phyloP scores from a whole-genome alignment of 2,797 vertebrate genomes.

The Urosaurus nigricauda region DNA sequence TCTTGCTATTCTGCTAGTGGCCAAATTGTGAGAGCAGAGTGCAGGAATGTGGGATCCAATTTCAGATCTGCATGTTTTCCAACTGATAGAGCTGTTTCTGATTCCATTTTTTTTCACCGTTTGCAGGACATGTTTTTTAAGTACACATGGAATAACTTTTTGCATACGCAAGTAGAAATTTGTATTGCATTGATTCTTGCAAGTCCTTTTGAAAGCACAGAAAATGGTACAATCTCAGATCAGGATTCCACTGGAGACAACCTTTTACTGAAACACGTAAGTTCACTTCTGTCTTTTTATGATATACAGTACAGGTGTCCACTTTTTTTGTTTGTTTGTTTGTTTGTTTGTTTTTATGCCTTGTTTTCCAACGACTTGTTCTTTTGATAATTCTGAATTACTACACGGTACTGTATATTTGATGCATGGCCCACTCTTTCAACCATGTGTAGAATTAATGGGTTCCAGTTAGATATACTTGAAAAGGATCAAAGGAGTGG shows the following conservation, averaged over 20 bases:
- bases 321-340: no score
- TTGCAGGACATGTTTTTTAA: slow-evolving; percentile 98
- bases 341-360: no score
- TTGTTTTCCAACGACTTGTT: no score
- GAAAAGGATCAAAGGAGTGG: no score
- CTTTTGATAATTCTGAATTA: no score
- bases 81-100: slow-evolving; percentile 2
- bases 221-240: slow-evolving; percentile 87
- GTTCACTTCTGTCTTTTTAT: slow-evolving; percentile 58
- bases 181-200: slow-evolving; percentile 96
- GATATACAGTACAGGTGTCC: not conserved
- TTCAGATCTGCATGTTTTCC: not conserved
- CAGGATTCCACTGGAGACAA: slow-evolving; percentile 84
- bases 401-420: no score
- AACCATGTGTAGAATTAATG: no score
- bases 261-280: slow-evolving; percentile 94
- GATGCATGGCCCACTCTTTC: no score
- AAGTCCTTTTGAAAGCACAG: slow-evolving; percentile 89
- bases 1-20: not conserved
- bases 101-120: slow-evolving; percentile 42
- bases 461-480: no score
- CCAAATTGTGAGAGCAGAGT: not conserved
- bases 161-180: slow-evolving; percentile 98
- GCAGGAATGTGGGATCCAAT: not conserved
- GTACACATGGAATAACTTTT: slow-evolving; percentile 99